Evolutionary conservation across 2,888 invertebrate genomes (phyloP), one percentile per base, ranked within the genome.

Genomic region (Diabrotica balteata): DNA sequence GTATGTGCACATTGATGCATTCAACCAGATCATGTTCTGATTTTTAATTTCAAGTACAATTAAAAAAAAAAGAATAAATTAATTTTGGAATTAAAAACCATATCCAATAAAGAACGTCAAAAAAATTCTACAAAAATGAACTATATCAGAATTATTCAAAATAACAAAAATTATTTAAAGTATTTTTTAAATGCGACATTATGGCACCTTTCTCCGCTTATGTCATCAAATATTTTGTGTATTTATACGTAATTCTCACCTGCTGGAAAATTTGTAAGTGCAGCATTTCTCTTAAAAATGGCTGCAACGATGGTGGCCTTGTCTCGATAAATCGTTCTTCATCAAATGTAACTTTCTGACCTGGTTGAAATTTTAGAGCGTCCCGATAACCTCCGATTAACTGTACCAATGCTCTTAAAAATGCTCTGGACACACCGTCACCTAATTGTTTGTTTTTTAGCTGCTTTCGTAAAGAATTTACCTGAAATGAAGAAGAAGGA

Each of bases 351-450:
- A 95, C 94, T 76, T 88, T 87, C 76, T 91, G 89, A 7, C 90
- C 90, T 73, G 89, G 88, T 70, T 89, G 88, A 76, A 91, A 90
- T 83, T 91, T 91, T 54, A 97, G 89, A 44, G 96, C 97, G 84
- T 97, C 96, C 72, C 95, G 88, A 83, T 97, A 97, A 72, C 96
- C 95, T 58, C 98, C 98, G 78, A 98, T 98, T 64, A 98, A 87
- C 83, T 94, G 93, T 9, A 98, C 98, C 74, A 98, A 86, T 8
- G 97, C 94, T 69, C 93, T 88, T 63, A 98, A 87, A 85, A 98
- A 98, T 55, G 97, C 94, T 79, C 96, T 90, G 4, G 97, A 94
- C 7, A 98, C 93, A 0, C 95, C 93, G 83, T 98, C 98, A 0
- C 97, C 97, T 67, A 95, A 85, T 73, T 93, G 89, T 77, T 91